Evolutionary conservation across 2,888 invertebrate species (phyloP).

Genomic region (Coelopa pilipes): DNA sequence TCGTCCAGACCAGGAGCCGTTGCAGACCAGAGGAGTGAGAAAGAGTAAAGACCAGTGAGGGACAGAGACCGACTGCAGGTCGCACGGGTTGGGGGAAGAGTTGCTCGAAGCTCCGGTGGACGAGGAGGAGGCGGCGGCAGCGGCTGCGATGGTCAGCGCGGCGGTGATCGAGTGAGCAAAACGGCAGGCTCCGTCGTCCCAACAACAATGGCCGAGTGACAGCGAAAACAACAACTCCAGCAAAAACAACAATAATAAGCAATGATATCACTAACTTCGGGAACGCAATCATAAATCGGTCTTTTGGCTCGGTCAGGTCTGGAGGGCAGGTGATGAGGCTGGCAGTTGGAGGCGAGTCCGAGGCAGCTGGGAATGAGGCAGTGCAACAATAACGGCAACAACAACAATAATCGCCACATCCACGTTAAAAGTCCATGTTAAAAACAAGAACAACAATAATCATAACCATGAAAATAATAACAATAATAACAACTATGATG

Average conservation of each 20-base stretch:
- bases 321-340: not conserved
- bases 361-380: not conserved
- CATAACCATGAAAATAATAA: too few species aligned
- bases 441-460: too few species aligned
- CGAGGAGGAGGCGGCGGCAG: not conserved
- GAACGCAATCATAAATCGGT: conserved; percentile 27
- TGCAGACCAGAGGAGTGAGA: not conserved
- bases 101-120: not conserved
- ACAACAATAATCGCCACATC: too few species aligned
- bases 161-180: not conserved
- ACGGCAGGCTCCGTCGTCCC: not conserved
- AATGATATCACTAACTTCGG: conserved; percentile 33
- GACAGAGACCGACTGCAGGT: too few species aligned
- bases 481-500: too few species aligned
- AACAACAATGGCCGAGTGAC: not conserved
- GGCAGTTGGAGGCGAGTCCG: not conserved
- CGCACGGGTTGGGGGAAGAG: too few species aligned
- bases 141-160: too few species aligned
- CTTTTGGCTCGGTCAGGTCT: not conserved
- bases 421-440: too few species aligned
- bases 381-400: too few species aligned
- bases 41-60: too few species aligned
- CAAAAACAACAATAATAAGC: conserved; percentile 11
- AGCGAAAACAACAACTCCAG: not conserved
- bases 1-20: not conserved